Percentiles rank a stretch among this genome's conserved stretches.
Evolutionary conservation across 2,113 vertebrate genomes (phyloP).

Genomic region (Pelmatolapia mariae): DNA sequence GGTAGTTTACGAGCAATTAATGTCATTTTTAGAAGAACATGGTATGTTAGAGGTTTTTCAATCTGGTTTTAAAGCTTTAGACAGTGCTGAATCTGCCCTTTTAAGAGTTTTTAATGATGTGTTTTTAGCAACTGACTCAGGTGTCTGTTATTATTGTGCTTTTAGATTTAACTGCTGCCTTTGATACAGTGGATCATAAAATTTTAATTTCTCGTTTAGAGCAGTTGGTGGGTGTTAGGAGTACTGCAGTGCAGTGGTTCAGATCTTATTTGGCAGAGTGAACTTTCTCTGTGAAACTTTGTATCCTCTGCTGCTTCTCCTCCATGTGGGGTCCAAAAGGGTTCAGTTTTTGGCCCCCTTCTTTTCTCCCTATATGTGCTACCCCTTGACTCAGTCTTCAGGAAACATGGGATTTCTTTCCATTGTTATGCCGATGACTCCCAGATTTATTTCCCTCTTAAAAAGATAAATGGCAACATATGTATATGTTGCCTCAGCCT

Average conservation of each 20-base stretch:
- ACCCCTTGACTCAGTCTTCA: background rate
- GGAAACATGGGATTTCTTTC: background rate
- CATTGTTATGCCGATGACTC: background rate
- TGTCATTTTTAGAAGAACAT: background rate
- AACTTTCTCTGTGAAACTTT: background rate
- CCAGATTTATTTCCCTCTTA: background rate
- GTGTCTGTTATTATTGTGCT: background rate
- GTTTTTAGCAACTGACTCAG: background rate
- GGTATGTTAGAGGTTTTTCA: background rate
- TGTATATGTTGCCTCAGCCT: background rate
- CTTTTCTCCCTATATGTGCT: background rate
- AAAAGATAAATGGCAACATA: background rate
- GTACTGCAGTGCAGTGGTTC: background rate
- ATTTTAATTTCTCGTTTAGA: background rate
- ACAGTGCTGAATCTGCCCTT: background rate
- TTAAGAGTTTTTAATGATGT: background rate
- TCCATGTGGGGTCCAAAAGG: background rate
- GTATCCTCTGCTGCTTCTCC: background rate
- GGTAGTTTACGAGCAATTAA: background rate
- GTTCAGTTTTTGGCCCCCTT: background rate
- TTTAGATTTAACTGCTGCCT: background rate
- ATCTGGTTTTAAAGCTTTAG: background rate
- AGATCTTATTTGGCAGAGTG: background rate
- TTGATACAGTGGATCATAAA: background rate
- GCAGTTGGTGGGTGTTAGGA: background rate